Evolutionary conservation across 2,888 invertebrate species (phyloP).

Genomic region (Chelonus formosanus): DNA sequence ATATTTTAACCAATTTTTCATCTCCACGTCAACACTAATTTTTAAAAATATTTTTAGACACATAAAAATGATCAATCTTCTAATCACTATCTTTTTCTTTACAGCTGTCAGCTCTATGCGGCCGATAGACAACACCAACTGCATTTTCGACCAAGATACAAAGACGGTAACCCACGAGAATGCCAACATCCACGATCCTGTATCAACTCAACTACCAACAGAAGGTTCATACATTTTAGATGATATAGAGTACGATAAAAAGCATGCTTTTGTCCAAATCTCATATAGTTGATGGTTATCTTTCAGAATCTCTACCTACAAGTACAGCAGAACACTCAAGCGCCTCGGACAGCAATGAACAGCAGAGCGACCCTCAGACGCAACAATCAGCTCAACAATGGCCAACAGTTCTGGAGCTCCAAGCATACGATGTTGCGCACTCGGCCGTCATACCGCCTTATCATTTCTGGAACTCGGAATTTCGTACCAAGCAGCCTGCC

Average conservation of each 20-base stretch:
- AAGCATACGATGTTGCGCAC: constrained; percentile 85
- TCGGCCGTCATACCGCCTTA: constrained; percentile 87
- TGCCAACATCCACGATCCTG: constrained; percentile 77
- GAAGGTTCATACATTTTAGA: constrained; percentile 68
- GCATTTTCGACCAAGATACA: constrained; percentile 88
- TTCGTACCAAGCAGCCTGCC: constrained; percentile 88
- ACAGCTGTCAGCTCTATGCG: constrained; percentile 91
- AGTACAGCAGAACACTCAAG: constrained; percentile 76
- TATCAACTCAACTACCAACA: constrained; percentile 75
- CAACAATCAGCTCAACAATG: constrained; percentile 81
- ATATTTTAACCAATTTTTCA: too few species aligned
- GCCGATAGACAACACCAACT: constrained; percentile 87
- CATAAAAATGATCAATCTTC: too few species aligned
- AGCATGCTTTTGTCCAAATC: constrained; percentile 3
- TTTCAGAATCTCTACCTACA: constrained; percentile 77
- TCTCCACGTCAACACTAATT: too few species aligned
- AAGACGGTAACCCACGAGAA: constrained; percentile 89
- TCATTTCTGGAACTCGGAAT: constrained; percentile 94
- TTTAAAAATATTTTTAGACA: too few species aligned
- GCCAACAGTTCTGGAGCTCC: constrained; percentile 80
- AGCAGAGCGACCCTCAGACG: constrained; percentile 71
- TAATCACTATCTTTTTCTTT: too few species aligned
- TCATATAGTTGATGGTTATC: constrained; percentile 4
- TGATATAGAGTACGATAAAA: constrained; percentile 1
- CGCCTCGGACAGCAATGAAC: constrained; percentile 68